phyloP scores from a whole-genome alignment of 2,797 vertebrate species.

The Spinus olivaceus region DNA sequence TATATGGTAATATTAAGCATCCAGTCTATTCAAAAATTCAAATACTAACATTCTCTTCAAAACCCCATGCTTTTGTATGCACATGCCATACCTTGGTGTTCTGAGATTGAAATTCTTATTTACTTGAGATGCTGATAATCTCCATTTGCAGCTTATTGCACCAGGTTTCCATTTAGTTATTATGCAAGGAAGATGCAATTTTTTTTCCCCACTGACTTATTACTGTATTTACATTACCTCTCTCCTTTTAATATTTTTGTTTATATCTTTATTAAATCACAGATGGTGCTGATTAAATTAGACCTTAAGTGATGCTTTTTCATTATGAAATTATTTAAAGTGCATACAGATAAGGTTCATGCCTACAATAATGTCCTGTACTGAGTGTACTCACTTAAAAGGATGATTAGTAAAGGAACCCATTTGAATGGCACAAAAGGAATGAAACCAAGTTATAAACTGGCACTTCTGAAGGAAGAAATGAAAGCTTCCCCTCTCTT shows the following conservation, averaged over 20 bases:
- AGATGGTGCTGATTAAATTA: constrained; percentile 17
- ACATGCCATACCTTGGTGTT: neutral
- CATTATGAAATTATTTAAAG: neutral
- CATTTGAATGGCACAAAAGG: neutral
- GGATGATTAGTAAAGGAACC: neutral
- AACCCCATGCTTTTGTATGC: neutral
- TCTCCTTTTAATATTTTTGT: constrained; percentile 18
- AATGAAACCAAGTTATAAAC: neutral
- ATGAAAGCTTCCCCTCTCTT: neutral
- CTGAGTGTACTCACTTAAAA: neutral
- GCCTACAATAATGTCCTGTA: neutral
- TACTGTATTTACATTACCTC: neutral
- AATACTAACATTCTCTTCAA: neutral
- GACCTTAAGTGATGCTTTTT: neutral
- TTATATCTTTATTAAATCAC: constrained; percentile 14
- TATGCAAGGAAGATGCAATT: neutral
- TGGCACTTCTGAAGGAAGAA: neutral
- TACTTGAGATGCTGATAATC: neutral
- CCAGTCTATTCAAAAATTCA: neutral
- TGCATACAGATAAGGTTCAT: neutral
- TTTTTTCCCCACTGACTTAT: constrained; percentile 8
- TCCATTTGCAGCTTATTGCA: neutral
- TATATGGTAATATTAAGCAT: neutral
- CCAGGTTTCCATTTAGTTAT: constrained; percentile 3
- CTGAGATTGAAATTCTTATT: neutral